A percentile compares a stretch with the other conserved stretches of the same genome.
Evolutionary conservation across 2,888 invertebrate species (phyloP).

Genomic region (Epiblema foenella): DNA sequence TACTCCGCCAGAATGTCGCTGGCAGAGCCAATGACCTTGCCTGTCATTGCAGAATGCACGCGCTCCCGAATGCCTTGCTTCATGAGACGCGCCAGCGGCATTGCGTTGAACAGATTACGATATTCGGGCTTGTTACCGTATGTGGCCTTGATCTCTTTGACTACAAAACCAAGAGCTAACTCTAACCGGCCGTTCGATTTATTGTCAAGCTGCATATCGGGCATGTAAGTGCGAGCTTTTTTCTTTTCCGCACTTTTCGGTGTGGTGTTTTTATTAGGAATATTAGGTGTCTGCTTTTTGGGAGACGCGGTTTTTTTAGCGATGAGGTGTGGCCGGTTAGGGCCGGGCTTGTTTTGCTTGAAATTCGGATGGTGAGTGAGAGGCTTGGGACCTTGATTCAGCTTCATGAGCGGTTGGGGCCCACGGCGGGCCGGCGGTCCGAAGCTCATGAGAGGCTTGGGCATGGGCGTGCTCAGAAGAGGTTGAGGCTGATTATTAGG

Average conservation of each 20-base stretch:
- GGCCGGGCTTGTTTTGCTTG: conserved; percentile 20
- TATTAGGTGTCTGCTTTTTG: conserved; percentile 5
- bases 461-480: conserved; percentile 24
- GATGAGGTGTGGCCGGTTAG: background rate
- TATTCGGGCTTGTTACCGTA: conserved; percentile 45
- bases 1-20: conserved; percentile 58
- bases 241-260: conserved; percentile 25
- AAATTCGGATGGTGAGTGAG: conserved; percentile 52
- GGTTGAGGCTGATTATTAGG: conserved; percentile 11
- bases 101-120: conserved; percentile 45
- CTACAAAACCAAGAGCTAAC: conserved; percentile 66
- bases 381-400: conserved; percentile 43
- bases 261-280: background rate
- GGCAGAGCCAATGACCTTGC: conserved; percentile 58
- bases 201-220: conserved; percentile 57
- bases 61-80: conserved; percentile 69
- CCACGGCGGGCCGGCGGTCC: conserved; percentile 48
- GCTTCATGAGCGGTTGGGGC: conserved; percentile 39
- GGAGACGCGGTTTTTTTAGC: conserved; percentile 8
- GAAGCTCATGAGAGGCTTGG: conserved; percentile 44
- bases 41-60: conserved; percentile 62
- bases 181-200: conserved; percentile 70
- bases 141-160: conserved; percentile 61
- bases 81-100: conserved; percentile 54
- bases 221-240: conserved; percentile 50